Evolutionary conservation across 2,888 invertebrate genomes (phyloP).

Genomic region (Adineta ricciae): DNA sequence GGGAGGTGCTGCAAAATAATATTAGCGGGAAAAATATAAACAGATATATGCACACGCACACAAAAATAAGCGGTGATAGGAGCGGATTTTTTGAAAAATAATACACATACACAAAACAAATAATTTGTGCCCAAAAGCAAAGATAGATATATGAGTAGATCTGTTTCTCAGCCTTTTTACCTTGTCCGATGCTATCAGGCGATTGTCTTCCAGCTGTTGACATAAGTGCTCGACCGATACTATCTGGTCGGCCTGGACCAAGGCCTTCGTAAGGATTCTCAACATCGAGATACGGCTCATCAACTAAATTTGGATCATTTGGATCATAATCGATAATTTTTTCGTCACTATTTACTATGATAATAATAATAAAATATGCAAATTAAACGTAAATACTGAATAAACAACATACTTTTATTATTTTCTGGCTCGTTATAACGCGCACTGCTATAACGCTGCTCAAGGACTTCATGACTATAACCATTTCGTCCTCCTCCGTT

Average conservation of each 20-base stretch:
- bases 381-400: background rate
- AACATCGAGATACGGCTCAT: conserved; percentile 31
- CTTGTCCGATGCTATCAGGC: conserved; percentile 9
- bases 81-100: background rate
- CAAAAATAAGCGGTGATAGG: background rate
- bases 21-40: background rate
- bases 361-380: background rate
- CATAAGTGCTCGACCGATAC: background rate
- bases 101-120: background rate
- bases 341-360: conserved; percentile 20
- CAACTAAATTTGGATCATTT: conserved; percentile 32
- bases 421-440: conserved; percentile 20
- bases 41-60: background rate
- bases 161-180: background rate
- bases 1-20: background rate
- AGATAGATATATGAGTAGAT: background rate
- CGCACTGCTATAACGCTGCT: background rate
- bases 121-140: background rate
- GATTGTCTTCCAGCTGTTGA: conserved; percentile 9
- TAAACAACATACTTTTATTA: conserved; percentile 5
- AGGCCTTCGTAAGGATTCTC: conserved; percentile 22
- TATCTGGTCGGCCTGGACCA: background rate
- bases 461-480: background rate
- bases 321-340: conserved; percentile 33
- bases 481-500: background rate